These are phyloP conservation scores for Buteo buteo DNA, from an alignment of 2,113 vertebrate genomes.

Conservation along the genomic window DNA sequence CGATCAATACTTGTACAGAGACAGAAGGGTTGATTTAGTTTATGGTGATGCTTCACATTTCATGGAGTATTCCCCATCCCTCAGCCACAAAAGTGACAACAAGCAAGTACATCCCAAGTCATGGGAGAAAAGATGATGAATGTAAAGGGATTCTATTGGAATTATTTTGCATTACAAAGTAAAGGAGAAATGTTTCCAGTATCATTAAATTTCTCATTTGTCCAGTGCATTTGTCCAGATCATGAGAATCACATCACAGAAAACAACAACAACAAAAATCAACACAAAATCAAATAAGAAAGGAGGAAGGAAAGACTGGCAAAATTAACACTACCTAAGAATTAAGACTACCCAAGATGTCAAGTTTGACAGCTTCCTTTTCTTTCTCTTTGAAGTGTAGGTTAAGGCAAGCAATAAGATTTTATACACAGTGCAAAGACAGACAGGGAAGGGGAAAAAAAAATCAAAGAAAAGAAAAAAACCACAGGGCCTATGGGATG, in stretches of 20 bases:
- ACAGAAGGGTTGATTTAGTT: not conserved
- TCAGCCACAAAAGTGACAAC: not conserved
- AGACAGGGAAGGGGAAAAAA: not conserved
- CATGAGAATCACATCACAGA: not conserved
- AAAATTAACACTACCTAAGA: not conserved
- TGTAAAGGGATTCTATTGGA: not conserved
- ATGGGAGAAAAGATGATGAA: not conserved
- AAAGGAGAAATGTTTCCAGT: conserved; percentile 20
- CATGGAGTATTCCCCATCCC: not conserved
- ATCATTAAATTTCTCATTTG: conserved; percentile 56
- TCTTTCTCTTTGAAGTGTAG: not conserved
- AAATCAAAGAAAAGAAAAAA: not conserved
- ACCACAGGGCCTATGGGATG: not conserved
- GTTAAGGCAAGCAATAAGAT: not conserved
- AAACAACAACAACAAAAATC: not conserved
- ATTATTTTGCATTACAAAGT: conserved; percentile 1
- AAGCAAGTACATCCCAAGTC: not conserved
- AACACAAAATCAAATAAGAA: not conserved
- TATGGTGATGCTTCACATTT: not conserved
- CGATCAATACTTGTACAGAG: not conserved
- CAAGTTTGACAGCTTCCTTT: not conserved
- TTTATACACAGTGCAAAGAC: not conserved
- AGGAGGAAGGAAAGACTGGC: not conserved
- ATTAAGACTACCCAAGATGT: not conserved
- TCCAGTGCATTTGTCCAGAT: not conserved